phyloP scores from a whole-genome alignment of 2,888 invertebrate genomes.

The Ormyrus nitidulus region DNA sequence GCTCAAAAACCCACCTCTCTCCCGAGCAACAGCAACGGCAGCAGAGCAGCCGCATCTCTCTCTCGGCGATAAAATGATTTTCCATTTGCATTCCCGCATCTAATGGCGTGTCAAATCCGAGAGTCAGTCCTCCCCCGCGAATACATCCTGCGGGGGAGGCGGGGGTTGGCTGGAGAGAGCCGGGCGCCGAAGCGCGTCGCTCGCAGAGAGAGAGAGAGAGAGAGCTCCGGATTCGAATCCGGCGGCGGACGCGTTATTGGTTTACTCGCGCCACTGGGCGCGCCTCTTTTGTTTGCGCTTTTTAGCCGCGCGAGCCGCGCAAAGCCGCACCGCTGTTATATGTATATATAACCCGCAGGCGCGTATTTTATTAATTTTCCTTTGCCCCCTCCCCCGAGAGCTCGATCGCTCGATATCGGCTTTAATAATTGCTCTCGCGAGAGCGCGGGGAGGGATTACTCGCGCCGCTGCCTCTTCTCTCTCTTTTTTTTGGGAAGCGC shows the following conservation, averaged over 20 bases:
- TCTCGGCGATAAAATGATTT: constrained; percentile 54
- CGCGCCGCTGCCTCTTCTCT: too few species aligned
- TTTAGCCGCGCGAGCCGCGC: neutral
- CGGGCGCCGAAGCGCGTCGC: too few species aligned
- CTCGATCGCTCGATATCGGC: too few species aligned
- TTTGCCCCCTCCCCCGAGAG: too few species aligned
- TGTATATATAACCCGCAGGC: neutral
- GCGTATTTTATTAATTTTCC: neutral
- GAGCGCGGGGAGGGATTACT: too few species aligned
- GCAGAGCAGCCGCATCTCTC: neutral
- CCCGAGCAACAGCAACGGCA: neutral
- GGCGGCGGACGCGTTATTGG: constrained; percentile 74
- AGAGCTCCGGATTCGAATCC: constrained; percentile 71
- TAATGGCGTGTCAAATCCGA: constrained; percentile 72
- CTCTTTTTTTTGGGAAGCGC: too few species aligned
- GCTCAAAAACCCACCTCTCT: too few species aligned
- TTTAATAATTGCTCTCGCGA: too few species aligned
- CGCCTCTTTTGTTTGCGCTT: constrained; percentile 52
- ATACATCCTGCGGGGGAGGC: constrained; percentile 58
- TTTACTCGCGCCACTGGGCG: constrained; percentile 74
- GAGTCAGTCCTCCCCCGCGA: constrained; percentile 55
- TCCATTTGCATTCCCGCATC: constrained; percentile 59
- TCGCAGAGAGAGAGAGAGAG: too few species aligned
- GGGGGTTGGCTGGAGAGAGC: too few species aligned
- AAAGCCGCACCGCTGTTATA: neutral